Conservation (phyloP, 2,888 invertebrate species). For the Matsumyia berberina region DNA sequence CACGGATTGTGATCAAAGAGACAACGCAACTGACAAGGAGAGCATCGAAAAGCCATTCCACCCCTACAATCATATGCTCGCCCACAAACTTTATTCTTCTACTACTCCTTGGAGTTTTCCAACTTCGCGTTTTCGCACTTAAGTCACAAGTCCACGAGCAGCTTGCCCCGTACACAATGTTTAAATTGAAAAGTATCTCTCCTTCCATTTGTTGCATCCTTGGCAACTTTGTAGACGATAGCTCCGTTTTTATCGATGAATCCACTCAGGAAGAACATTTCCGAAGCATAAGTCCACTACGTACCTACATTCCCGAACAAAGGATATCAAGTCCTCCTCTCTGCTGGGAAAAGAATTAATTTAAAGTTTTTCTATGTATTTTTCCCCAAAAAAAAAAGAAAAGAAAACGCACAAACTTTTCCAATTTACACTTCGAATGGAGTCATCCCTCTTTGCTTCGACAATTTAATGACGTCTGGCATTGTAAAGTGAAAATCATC, state of each 20-base stretch:
- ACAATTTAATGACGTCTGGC: slow-evolving; percentile 45
- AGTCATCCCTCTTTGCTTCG: slow-evolving; percentile 22
- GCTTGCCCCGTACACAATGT: background rate
- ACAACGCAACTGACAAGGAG: too few relatives aligned
- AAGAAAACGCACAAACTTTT: slow-evolving; percentile 51
- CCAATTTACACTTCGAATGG: slow-evolving; percentile 58
- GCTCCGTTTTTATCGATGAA: slow-evolving; percentile 37
- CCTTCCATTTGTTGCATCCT: slow-evolving; percentile 22
- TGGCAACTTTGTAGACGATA: slow-evolving; percentile 32
- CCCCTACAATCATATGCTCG: too few relatives aligned
- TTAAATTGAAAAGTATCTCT: slow-evolving; percentile 6
- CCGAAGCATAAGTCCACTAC: slow-evolving; percentile 17
- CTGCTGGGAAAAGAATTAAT: slow-evolving; percentile 50
- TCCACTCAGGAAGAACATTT: slow-evolving; percentile 21
- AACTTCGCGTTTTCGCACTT: too few relatives aligned
- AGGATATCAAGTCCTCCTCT: slow-evolving; percentile 30
- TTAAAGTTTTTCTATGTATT: slow-evolving; percentile 52
- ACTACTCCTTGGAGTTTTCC: too few relatives aligned
- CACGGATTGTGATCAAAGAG: too few relatives aligned
- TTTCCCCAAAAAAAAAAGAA: slow-evolving; percentile 20
- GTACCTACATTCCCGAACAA: slow-evolving; percentile 35
- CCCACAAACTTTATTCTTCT: too few relatives aligned
- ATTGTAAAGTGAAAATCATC: slow-evolving; percentile 46
- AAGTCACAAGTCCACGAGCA: too few relatives aligned
- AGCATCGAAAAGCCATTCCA: too few relatives aligned